These are phyloP conservation scores for Tapirus indicus DNA, from an alignment of 2,797 vertebrate genomes.

Conservation along the genomic window DNA sequence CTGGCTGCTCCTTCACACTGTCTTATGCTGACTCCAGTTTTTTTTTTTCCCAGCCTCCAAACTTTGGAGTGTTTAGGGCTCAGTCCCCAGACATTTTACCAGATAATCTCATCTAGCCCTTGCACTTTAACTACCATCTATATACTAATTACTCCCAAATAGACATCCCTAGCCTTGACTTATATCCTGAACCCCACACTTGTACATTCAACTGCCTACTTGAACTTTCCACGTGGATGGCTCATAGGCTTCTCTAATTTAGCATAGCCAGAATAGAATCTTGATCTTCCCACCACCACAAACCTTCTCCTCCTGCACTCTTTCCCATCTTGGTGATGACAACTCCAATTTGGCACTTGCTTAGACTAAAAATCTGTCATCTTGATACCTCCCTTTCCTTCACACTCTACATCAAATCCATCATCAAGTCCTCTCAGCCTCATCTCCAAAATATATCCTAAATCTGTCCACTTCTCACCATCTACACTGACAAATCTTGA, in stretches of 20 bases:
- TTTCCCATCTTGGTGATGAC: background rate
- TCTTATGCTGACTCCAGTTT: background rate
- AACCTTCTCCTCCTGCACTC: background rate
- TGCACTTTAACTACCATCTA: background rate
- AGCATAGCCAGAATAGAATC: background rate
- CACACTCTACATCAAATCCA: background rate
- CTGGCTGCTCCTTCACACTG: background rate
- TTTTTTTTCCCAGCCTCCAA: background rate
- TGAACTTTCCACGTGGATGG: background rate
- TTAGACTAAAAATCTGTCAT: background rate
- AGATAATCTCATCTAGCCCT: background rate
- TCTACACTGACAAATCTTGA: constrained; percentile 19
- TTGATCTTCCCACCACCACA: background rate
- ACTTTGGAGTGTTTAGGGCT: background rate
- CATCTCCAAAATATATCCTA: background rate
- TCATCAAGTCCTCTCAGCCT: background rate
- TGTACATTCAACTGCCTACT: background rate
- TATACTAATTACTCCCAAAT: background rate
- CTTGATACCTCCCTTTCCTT: background rate
- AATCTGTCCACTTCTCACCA: background rate
- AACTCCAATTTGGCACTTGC: background rate
- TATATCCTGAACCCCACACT: background rate
- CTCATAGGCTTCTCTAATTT: background rate
- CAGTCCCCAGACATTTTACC: background rate
- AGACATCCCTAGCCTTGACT: background rate